phyloP scores from a whole-genome alignment of 1,140 invertebrate species.

The Calephelis nemesis region DNA sequence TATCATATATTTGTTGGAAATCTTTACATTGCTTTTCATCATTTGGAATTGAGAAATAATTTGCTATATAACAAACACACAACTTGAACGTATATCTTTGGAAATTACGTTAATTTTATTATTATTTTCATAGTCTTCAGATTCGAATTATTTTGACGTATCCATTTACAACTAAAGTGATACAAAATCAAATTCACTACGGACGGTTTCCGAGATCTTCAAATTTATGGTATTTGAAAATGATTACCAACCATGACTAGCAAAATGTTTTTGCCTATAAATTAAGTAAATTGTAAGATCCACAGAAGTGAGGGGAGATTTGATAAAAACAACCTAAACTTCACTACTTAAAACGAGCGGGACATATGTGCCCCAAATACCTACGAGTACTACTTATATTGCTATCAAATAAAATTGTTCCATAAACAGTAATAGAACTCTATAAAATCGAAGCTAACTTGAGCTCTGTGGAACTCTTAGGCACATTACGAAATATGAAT shows the following conservation, averaged over 20 bases:
- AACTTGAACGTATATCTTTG: neutral
- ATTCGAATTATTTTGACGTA: neutral
- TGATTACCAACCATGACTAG: conserved; percentile 30
- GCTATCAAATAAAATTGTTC: conserved; percentile 39
- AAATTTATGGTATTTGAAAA: conserved; percentile 20
- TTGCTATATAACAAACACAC: neutral
- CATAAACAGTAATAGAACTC: conserved; percentile 33
- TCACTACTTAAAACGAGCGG: conserved; percentile 46
- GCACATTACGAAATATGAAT: conserved; percentile 56
- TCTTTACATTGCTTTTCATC: conserved; percentile 11
- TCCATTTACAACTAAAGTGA: conserved; percentile 1
- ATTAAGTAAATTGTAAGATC: conserved; percentile 24
- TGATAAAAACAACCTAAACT: conserved; percentile 37
- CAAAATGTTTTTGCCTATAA: conserved; percentile 36
- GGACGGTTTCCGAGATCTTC: conserved; percentile 59
- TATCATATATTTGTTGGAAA: conserved; percentile 47
- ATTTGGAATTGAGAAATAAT: conserved; percentile 23
- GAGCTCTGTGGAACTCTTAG: conserved; percentile 53
- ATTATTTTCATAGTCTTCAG: conserved; percentile 5
- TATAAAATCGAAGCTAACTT: conserved; percentile 51
- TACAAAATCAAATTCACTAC: conserved; percentile 32
- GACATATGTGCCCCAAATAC: conserved; percentile 42
- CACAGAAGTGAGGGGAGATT: conserved; percentile 26
- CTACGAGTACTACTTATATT: conserved; percentile 37
- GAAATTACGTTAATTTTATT: neutral